These are phyloP conservation scores for Noctua janthina DNA, from an alignment of 2,888 invertebrate species.

Conservation along the genomic window DNA sequence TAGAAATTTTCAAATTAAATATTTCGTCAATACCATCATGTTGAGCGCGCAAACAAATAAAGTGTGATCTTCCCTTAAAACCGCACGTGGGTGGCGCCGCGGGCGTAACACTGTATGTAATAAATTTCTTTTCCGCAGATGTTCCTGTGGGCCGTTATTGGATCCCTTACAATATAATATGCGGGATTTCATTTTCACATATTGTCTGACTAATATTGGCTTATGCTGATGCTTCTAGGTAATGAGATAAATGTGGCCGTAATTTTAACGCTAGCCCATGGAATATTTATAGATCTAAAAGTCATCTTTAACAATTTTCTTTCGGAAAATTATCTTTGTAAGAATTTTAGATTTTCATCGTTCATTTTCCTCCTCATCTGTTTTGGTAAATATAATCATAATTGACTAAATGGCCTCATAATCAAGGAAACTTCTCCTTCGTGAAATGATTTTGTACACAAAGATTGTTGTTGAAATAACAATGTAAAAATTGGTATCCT, in stretches of 20 bases:
- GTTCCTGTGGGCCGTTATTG: conserved; percentile 83
- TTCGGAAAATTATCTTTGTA: background rate
- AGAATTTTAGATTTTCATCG: conserved; percentile 1
- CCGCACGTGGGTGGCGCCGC: conserved; percentile 48
- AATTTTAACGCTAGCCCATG: conserved; percentile 18
- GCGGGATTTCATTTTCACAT: conserved; percentile 84
- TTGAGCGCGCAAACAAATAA: conserved; percentile 40
- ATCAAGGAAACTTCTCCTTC: conserved; percentile 37
- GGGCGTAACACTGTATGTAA: conserved; percentile 67
- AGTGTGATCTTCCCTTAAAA: conserved; percentile 35
- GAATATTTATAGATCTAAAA: conserved; percentile 32
- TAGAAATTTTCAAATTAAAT: conserved; percentile 4
- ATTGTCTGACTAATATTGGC: conserved; percentile 76
- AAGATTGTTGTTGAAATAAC: conserved; percentile 38
- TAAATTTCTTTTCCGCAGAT: conserved; percentile 86
- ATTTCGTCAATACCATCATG: conserved; percentile 3
- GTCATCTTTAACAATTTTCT: background rate
- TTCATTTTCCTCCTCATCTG: conserved; percentile 24
- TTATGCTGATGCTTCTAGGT: conserved; percentile 65
- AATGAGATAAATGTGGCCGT: conserved; percentile 52
- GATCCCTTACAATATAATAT: conserved; percentile 85
- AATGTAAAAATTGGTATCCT: conserved; percentile 12
- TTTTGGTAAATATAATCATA: conserved; percentile 37
- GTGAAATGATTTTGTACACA: conserved; percentile 44
- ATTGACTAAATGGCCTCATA: conserved; percentile 45